Evolutionary conservation across 1,140 invertebrate species (phyloP).

Genomic region (Drosophila ercepeae): DNA sequence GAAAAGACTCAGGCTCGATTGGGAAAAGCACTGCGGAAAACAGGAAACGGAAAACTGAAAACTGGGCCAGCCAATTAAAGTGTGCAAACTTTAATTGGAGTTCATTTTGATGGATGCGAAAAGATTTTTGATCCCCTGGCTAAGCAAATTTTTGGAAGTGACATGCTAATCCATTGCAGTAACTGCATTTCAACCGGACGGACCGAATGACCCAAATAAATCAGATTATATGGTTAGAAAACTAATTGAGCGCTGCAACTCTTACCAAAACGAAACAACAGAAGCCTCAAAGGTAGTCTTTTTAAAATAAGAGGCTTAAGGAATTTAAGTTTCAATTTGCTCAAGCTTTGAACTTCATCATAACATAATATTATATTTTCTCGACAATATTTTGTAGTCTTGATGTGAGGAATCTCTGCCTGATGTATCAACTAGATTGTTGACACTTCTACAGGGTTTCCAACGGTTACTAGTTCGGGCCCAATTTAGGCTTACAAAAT

Average conservation of each 20-base stretch:
- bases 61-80: constrained; percentile 64
- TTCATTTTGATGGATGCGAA: constrained; percentile 43
- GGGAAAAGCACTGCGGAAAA: constrained; percentile 8
- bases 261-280: too few species aligned
- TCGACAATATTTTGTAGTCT: too few species aligned
- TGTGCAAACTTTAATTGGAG: constrained; percentile 66
- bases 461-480: not conserved
- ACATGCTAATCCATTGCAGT: constrained; percentile 1
- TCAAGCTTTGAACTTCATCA: not conserved
- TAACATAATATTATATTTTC: not conserved
- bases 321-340: not conserved
- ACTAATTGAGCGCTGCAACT: not conserved
- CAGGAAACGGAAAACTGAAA: constrained; percentile 46
- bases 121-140: constrained; percentile 1
- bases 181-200: not conserved
- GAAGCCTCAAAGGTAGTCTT: not conserved
- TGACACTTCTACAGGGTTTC: not conserved
- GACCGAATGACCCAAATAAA: not conserved
- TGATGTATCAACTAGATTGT: not conserved
- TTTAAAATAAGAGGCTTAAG: not conserved
- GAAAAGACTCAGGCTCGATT: constrained; percentile 3
- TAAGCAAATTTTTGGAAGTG: constrained; percentile 20
- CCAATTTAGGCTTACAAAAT: not conserved
- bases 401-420: not conserved
- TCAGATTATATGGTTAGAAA: not conserved